Evolutionary conservation across 2,113 vertebrate genomes (phyloP).

Genomic region (Opisthocomus hoazin): DNA sequence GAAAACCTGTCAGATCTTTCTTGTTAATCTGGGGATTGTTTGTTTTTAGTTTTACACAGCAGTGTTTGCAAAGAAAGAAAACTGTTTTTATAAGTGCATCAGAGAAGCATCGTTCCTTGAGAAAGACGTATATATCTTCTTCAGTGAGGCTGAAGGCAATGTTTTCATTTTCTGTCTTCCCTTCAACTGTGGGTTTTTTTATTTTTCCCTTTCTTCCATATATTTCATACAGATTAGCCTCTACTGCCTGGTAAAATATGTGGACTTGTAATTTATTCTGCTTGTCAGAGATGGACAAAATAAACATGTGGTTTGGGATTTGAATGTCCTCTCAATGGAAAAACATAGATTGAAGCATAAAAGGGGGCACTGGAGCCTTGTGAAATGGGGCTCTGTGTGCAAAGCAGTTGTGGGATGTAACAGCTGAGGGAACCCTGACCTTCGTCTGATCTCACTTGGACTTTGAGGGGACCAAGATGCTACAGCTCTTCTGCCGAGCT

Average conservation of each 20-base stretch:
- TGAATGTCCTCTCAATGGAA: neutral
- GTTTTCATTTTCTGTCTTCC: neutral
- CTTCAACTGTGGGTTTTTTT: neutral
- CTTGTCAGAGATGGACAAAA: neutral
- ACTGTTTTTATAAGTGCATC: neutral
- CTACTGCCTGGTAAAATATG: neutral
- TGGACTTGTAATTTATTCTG: neutral
- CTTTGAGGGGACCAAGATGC: neutral
- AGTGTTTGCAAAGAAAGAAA: neutral
- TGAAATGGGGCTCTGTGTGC: neutral
- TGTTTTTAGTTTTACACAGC: neutral
- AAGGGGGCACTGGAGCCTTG: neutral
- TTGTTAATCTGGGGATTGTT: neutral
- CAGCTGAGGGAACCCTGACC: neutral
- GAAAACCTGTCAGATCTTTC: neutral
- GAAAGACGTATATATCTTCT: neutral
- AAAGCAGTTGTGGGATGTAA: neutral
- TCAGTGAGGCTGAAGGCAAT: neutral
- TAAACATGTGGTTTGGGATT: neutral
- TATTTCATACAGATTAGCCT: neutral
- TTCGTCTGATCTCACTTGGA: neutral
- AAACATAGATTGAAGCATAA: neutral
- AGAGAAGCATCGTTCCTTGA: neutral
- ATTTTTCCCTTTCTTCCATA: neutral
- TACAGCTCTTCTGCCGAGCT: neutral